These are phyloP conservation scores for Anoplopoma fimbria DNA, from an alignment of 2,113 vertebrate species.

Conservation along the genomic window DNA sequence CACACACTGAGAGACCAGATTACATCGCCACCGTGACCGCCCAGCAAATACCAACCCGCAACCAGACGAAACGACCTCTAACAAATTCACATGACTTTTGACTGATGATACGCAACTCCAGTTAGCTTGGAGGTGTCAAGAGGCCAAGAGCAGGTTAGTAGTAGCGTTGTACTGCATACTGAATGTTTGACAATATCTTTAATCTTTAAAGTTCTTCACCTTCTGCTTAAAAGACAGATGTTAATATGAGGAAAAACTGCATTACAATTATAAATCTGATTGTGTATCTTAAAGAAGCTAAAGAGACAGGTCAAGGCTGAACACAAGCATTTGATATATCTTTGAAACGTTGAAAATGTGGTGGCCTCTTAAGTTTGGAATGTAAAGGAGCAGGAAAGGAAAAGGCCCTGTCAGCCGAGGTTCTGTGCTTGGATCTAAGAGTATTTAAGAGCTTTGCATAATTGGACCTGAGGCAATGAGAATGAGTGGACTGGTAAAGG, in stretches of 20 bases:
- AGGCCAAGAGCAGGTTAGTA: neutral
- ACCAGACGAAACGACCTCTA: conserved; percentile 52
- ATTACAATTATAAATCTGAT: neutral
- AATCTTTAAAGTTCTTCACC: neutral
- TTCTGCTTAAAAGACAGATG: neutral
- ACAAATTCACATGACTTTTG: conserved; percentile 57
- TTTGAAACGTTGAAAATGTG: neutral
- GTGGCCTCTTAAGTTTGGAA: neutral
- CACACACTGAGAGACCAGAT: conserved; percentile 62
- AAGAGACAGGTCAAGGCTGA: neutral
- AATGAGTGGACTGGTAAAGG: neutral
- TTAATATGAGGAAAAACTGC: neutral
- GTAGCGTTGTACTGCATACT: neutral
- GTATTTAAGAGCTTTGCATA: conserved; percentile 10
- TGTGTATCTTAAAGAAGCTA: neutral
- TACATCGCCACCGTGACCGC: conserved; percentile 52
- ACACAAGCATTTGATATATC: neutral
- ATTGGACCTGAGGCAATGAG: neutral
- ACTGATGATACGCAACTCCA: conserved; percentile 50
- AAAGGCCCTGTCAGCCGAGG: neutral
- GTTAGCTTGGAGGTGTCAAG: neutral
- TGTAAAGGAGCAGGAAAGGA: too few species aligned
- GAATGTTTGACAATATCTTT: neutral
- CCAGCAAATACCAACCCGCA: conserved; percentile 57
- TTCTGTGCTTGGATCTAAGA: neutral